Percentiles rank a stretch among this genome's conserved stretches.
phyloP scores from a whole-genome alignment of 2,888 invertebrate genomes.

The Agonum fuliginosum region DNA sequence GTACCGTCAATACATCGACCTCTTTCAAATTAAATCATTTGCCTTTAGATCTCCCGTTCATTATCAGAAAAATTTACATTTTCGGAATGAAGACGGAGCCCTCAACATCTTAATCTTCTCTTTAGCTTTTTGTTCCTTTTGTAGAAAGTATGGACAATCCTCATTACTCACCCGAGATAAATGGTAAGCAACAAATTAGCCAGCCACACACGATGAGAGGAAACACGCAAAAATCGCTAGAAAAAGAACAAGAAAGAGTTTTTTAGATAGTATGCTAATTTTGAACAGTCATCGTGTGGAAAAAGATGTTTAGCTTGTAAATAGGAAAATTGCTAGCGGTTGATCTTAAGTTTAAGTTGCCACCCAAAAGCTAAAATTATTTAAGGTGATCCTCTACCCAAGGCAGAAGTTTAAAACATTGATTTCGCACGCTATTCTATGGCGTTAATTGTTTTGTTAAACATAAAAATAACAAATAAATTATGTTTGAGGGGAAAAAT shows the following conservation, averaged over 20 bases:
- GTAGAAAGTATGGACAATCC: constrained; percentile 50
- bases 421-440: no score
- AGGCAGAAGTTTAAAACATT: no score
- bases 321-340: background rate
- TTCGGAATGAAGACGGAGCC: constrained; percentile 44
- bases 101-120: constrained; percentile 50
- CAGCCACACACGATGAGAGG: constrained; percentile 47
- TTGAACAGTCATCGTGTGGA: background rate
- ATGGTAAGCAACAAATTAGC: constrained; percentile 52
- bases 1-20: constrained; percentile 3
- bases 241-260: background rate
- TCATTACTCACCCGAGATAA: constrained; percentile 58
- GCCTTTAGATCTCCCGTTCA: constrained; percentile 41
- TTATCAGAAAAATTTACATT: constrained; percentile 58
- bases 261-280: constrained; percentile 32
- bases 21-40: constrained; percentile 55
- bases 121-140: constrained; percentile 31
- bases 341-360: no score
- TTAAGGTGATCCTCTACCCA: no score
- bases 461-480: no score
- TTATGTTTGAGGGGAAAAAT: no score
- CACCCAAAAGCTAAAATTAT: no score
- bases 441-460: no score
- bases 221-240: constrained; percentile 23
- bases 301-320: background rate